These are phyloP conservation scores for Epizoanthus ramosus DNA, from an alignment of 92 coral and sea anemone species.

Conservation along the genomic window DNA sequence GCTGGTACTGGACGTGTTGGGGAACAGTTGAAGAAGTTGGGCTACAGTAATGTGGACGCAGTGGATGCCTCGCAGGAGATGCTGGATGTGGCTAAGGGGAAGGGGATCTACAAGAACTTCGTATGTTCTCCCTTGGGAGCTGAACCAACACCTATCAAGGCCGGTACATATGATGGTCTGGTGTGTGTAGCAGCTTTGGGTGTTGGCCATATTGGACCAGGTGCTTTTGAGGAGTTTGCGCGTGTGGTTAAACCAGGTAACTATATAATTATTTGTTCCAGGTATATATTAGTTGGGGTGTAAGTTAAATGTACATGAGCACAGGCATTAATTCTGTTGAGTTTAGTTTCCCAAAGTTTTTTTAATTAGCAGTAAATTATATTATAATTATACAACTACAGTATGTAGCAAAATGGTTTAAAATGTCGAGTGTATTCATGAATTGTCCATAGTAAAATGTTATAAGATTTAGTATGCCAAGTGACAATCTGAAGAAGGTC, in stretches of 20 bases:
- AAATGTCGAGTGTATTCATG: too few relatives aligned
- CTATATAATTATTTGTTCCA: not conserved
- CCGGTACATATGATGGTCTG: conserved; percentile 59
- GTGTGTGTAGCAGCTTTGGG: conserved; percentile 52
- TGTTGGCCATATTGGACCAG: conserved; percentile 24
- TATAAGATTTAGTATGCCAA: too few relatives aligned
- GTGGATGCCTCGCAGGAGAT: conserved; percentile 55
- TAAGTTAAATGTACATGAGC: too few relatives aligned
- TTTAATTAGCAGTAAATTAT: too few relatives aligned
- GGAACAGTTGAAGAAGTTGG: conserved; percentile 27
- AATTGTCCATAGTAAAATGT: too few relatives aligned
- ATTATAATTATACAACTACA: too few relatives aligned
- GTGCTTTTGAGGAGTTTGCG: conserved; percentile 37
- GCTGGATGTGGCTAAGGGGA: conserved; percentile 51
- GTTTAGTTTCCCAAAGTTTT: too few relatives aligned
- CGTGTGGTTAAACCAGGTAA: conserved; percentile 34
- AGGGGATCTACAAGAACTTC: conserved; percentile 54
- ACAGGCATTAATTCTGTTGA: too few relatives aligned
- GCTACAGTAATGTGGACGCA: conserved; percentile 58
- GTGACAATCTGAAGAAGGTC: too few relatives aligned
- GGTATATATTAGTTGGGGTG: not conserved
- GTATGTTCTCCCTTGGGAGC: conserved; percentile 52
- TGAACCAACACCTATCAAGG: conserved; percentile 42
- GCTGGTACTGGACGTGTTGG: conserved; percentile 30
- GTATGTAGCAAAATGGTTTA: too few relatives aligned